Conservation (phyloP, 1,140 invertebrate species). For the Neodiprion lecontei region DNA sequence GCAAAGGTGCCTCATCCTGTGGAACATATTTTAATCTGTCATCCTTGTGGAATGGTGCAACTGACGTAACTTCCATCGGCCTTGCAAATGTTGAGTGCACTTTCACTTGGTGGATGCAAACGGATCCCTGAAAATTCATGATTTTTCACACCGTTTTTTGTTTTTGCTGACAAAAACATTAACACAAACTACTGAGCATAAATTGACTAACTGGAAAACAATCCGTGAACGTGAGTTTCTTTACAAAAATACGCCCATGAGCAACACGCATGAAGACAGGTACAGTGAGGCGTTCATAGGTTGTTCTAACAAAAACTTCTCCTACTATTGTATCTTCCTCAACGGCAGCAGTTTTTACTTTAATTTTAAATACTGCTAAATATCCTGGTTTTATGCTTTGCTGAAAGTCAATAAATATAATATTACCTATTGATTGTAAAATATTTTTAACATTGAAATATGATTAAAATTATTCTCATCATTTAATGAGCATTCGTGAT, state of each 20-base stretch:
- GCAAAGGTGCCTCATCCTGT: slow-evolving; percentile 45
- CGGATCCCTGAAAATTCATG: slow-evolving; percentile 71
- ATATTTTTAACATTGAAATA: slow-evolving; percentile 12
- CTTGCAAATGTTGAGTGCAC: slow-evolving; percentile 78
- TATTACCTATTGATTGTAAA: not conserved
- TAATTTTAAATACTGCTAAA: slow-evolving; percentile 77
- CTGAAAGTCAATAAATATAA: slow-evolving; percentile 36
- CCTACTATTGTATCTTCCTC: slow-evolving; percentile 74
- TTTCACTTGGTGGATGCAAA: slow-evolving; percentile 74
- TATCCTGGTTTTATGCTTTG: slow-evolving; percentile 69
- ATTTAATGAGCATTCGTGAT: slow-evolving; percentile 25
- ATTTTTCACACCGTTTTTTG: slow-evolving; percentile 10
- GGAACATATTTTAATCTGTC: slow-evolving; percentile 60
- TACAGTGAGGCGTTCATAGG: slow-evolving; percentile 72
- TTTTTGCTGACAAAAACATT: not conserved
- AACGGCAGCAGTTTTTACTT: slow-evolving; percentile 71
- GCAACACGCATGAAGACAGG: slow-evolving; percentile 70
- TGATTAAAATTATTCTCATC: slow-evolving; percentile 28
- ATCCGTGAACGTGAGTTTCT: slow-evolving; percentile 76
- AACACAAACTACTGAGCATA: slow-evolving; percentile 11
- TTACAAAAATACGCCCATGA: slow-evolving; percentile 68
- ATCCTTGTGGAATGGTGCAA: slow-evolving; percentile 62
- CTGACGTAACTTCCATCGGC: slow-evolving; percentile 69
- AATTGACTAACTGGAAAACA: slow-evolving; percentile 79
- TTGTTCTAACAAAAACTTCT: slow-evolving; percentile 76